These are phyloP conservation scores for Nothoprocta perdicaria DNA, from an alignment of 2,113 vertebrate species.

Conservation along the genomic window DNA sequence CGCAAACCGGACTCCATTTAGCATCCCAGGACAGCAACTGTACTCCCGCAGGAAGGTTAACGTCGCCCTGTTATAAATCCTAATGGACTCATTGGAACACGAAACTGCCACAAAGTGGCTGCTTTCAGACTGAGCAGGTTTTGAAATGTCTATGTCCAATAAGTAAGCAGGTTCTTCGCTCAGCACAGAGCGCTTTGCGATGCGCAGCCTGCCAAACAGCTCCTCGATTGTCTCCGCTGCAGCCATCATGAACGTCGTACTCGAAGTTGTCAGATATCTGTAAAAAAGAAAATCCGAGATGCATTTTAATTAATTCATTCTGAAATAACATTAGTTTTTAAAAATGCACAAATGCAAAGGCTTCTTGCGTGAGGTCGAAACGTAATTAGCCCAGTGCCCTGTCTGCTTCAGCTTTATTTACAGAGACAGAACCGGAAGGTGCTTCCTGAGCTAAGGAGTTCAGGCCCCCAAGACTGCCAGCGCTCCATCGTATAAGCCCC, in stretches of 20 bases:
- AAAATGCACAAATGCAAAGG: background rate
- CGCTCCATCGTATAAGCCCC: background rate
- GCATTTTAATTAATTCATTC: background rate
- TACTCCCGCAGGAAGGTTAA: slow-evolving; percentile 77
- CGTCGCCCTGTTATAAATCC: slow-evolving; percentile 81
- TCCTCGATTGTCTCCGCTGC: slow-evolving; percentile 83
- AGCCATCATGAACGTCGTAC: background rate
- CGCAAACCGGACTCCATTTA: slow-evolving; percentile 83
- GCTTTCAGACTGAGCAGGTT: background rate
- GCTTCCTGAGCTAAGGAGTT: background rate
- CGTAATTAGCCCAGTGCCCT: background rate
- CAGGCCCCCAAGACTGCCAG: background rate
- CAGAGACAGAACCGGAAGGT: background rate
- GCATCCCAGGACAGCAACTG: slow-evolving; percentile 59
- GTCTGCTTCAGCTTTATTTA: background rate
- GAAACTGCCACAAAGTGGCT: slow-evolving; percentile 78
- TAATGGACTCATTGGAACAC: slow-evolving; percentile 82
- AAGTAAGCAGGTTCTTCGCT: slow-evolving; percentile 78
- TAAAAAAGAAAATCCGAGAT: background rate
- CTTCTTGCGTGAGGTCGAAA: background rate
- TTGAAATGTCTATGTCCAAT: slow-evolving; percentile 75
- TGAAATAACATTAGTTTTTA: background rate
- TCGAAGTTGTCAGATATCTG: slow-evolving; percentile 35
- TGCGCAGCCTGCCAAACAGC: slow-evolving; percentile 79
- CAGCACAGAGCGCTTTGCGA: slow-evolving; percentile 75